Conservation (phyloP, 2,888 invertebrate species). For the Nowickia ferox region DNA sequence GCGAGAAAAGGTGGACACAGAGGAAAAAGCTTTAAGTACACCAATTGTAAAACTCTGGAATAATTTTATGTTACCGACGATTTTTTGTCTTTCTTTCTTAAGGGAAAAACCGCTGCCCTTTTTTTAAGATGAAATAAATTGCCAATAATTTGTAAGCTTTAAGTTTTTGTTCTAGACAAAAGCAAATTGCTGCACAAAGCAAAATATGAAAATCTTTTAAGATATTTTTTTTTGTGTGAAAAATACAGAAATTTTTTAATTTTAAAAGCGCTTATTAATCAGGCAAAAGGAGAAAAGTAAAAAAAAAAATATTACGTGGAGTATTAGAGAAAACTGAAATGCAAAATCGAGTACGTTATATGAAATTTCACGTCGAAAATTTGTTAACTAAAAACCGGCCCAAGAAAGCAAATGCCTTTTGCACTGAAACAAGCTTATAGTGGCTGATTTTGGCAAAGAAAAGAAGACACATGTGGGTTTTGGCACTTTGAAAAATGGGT, state of each 20-base stretch:
- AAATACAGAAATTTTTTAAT: slow-evolving; percentile 76
- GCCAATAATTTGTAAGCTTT: slow-evolving; percentile 81
- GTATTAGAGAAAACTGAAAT: background rate
- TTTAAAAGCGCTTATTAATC: slow-evolving; percentile 80
- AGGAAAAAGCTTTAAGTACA: slow-evolving; percentile 28
- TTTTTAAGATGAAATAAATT: slow-evolving; percentile 77
- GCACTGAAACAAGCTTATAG: too few relatives aligned
- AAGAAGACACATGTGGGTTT: too few relatives aligned
- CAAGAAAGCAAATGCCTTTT: too few relatives aligned
- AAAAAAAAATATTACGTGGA: background rate
- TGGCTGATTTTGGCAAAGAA: too few relatives aligned
- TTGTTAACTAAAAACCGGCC: too few relatives aligned
- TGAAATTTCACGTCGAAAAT: too few relatives aligned
- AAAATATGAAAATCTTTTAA: background rate
- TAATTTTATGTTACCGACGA: slow-evolving; percentile 47
- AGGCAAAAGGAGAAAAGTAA: slow-evolving; percentile 67
- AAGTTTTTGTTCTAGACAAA: slow-evolving; percentile 75
- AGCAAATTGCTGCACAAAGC: slow-evolving; percentile 24
- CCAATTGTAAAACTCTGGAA: slow-evolving; percentile 60
- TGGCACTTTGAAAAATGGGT: too few relatives aligned
- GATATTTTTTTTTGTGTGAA: slow-evolving; percentile 66
- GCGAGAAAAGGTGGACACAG: slow-evolving; percentile 58
- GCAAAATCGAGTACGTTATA: background rate
- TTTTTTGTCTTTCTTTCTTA: slow-evolving; percentile 19
- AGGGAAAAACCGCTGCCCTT: slow-evolving; percentile 57